Conservation (phyloP, 2,797 vertebrate genomes). For the Tolypeutes matacus region DNA sequence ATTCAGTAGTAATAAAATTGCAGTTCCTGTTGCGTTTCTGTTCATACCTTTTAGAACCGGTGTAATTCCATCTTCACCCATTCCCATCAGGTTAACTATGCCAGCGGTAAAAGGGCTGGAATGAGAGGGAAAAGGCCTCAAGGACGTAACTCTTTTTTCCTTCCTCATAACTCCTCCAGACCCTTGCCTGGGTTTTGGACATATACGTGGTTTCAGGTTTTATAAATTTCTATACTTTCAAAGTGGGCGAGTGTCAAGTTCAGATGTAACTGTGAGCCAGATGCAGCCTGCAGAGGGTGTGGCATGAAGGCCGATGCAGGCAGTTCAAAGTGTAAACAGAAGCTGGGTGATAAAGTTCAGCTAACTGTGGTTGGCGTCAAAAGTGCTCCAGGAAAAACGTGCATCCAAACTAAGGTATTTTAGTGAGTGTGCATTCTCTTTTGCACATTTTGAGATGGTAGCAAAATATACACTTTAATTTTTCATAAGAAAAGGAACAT, state of each 20-base stretch:
- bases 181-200: neutral
- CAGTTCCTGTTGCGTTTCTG: neutral
- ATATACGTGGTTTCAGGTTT: neutral
- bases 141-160: neutral
- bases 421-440: neutral
- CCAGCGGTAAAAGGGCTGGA: neutral
- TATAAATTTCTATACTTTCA: neutral
- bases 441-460: neutral
- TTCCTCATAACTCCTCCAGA: neutral
- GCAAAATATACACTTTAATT: neutral
- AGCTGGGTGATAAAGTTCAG: neutral
- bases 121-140: neutral
- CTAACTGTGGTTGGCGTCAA: neutral
- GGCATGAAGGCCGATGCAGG: fast-evolving
- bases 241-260: neutral
- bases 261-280: neutral
- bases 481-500: neutral
- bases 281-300: slow-evolving; percentile 14
- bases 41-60: neutral
- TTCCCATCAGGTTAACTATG: fast-evolving
- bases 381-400: neutral
- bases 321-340: slow-evolving; percentile 56
- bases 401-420: neutral
- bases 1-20: neutral
- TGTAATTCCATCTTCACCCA: fast-evolving